These are phyloP conservation scores for Trichacis sp. DNA, from an alignment of 2,888 invertebrate genomes.

Conservation along the genomic window DNA sequence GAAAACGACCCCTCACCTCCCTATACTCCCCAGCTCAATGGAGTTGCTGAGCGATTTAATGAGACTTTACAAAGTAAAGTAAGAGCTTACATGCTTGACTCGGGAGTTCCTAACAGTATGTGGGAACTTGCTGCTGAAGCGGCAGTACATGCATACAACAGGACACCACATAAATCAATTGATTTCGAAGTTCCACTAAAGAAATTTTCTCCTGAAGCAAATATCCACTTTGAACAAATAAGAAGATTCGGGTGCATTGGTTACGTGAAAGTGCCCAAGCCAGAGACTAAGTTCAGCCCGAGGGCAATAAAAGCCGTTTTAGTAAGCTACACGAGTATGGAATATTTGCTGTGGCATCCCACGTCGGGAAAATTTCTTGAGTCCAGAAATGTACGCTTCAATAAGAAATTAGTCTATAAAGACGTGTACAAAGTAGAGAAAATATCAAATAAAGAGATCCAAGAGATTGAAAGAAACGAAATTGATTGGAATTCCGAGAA, in stretches of 20 bases:
- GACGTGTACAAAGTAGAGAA: constrained; percentile 2
- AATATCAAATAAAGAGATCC: background rate
- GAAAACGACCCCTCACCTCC: constrained; percentile 5
- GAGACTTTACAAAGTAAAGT: constrained; percentile 29
- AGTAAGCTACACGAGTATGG: constrained; percentile 28
- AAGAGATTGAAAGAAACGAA: too few relatives aligned
- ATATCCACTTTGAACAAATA: constrained; percentile 21
- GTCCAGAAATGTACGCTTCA: too few relatives aligned
- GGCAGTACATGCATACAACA: constrained; percentile 39
- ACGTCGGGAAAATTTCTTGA: constrained; percentile 14
- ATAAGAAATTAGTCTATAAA: constrained; percentile 12
- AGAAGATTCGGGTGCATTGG: constrained; percentile 32
- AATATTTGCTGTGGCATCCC: constrained; percentile 42
- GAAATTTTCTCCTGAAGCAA: constrained; percentile 21
- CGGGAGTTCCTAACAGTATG: constrained; percentile 28
- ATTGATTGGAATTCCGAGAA: too few relatives aligned
- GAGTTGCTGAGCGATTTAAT: constrained; percentile 34
- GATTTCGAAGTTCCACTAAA: constrained; percentile 14
- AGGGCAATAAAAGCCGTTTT: constrained; percentile 18
- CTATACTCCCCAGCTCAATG: constrained; percentile 24
- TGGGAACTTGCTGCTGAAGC: constrained; percentile 38
- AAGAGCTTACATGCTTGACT: constrained; percentile 24
- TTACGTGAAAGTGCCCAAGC: constrained; percentile 22
- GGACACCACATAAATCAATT: constrained; percentile 32
- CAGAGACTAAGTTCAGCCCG: constrained; percentile 22